Base-by-base conservation (phyloP, 2,797 vertebrate species). In the Taenioides sp. region DNA sequence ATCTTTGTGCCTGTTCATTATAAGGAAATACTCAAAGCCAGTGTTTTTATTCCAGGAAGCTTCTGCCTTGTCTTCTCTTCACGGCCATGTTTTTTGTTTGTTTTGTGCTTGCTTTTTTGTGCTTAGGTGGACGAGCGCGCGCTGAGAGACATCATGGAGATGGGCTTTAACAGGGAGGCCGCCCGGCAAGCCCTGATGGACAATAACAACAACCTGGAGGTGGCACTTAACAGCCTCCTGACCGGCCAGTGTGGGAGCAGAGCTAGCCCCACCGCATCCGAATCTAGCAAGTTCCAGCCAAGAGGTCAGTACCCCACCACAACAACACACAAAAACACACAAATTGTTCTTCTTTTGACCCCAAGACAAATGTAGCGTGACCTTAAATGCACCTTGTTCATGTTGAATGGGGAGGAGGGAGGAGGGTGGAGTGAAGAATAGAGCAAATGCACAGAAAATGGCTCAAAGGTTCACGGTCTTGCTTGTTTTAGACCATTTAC, bases 111-210 rank as follows among this genome's bases (percentile, higher is more conserved):
- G 7, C 23, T 5, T 54, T 20, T 34, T 43, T 62, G 54, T 74
- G 25, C 86, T 87, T 78, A 99, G 98, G 97, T 99, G 85, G 98
- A 99, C 84, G 97, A 99, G 86, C 96, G 96, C 57, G 95, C 97
- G 71, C 90, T 99, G 71, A 96, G 95, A 84, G 95, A 98, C 85
- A 97, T 99, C 92, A 98, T 97, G 90, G 98, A 99, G 91, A 99
- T 99, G 97, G 98, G 98, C 65, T 99, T 99, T 84, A 95, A 96
- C 90, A 97, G 95, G 85, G 98, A 98, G 84, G 95, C 94, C 5
- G 96, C 96, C 17, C 95, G 97, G 58, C 96, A 96, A 86, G 97
- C 97, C 20, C 92, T 99, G 73, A 96, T 99, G 96, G 97, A 99
- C 87, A 96, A 96, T 81, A 95, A 95, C 91, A 99, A 98, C 94